These are phyloP conservation scores for Lasius fuliginosus DNA, from an alignment of 2,888 invertebrate genomes.

Conservation along the genomic window DNA sequence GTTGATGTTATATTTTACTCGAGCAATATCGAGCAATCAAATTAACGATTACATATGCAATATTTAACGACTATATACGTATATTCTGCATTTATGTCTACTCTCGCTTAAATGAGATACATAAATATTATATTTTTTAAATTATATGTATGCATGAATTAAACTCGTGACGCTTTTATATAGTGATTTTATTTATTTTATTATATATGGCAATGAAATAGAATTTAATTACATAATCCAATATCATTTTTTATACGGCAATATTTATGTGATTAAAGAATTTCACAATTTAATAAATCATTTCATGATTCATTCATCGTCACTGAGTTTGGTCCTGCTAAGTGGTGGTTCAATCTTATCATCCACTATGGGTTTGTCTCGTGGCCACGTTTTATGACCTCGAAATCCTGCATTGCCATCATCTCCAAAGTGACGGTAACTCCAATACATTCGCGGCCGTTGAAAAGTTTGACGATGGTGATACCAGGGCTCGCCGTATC, in stretches of 20 bases:
- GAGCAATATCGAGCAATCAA: background rate
- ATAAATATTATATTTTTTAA: constrained; percentile 19
- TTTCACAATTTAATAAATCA: background rate
- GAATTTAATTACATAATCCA: background rate
- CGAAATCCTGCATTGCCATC: constrained; percentile 39
- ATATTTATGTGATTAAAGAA: background rate
- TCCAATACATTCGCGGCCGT: constrained; percentile 62
- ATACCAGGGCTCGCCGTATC: constrained; percentile 61
- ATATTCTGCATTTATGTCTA: constrained; percentile 36
- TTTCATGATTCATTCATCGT: constrained; percentile 21
- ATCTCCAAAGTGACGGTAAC: constrained; percentile 58
- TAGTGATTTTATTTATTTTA: constrained; percentile 48
- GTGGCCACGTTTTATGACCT: constrained; percentile 41
- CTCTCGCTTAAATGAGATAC: constrained; percentile 2
- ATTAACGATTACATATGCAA: background rate
- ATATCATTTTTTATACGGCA: background rate
- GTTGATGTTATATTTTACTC: background rate
- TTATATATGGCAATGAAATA: background rate
- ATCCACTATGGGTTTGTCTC: constrained; percentile 68
- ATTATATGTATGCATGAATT: constrained; percentile 34
- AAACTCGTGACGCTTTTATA: constrained; percentile 43
- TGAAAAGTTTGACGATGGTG: constrained; percentile 64
- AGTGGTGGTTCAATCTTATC: constrained; percentile 79
- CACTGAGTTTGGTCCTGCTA: constrained; percentile 68
- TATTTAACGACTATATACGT: background rate